Evolutionary conservation across 2,113 vertebrate species (phyloP), one percentile per base, ranked within the genome.

Genomic region (Camelus bactrianus): DNA sequence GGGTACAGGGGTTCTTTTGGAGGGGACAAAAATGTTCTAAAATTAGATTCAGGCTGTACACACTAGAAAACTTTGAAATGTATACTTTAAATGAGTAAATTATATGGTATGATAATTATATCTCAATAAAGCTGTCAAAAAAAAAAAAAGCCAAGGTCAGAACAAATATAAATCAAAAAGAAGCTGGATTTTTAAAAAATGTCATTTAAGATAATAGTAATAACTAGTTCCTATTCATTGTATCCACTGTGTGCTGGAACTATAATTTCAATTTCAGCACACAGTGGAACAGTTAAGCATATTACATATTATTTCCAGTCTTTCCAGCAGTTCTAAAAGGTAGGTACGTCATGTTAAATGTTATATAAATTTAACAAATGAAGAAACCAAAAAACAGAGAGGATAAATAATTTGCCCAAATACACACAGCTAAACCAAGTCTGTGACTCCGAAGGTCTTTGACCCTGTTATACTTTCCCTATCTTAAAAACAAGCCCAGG

Each of bases 331-430:
- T 67, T 94, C 86, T 93, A 81, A 81, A 86, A 90, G 17, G 22
- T 69, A 84, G n/a, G 38, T 35, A 80, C 67, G 72, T n/a, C 38
- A 58, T 54, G 20, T 89, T 84, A 96, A 91, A 91, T 50, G 26
- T 82, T 65, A 60, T 50, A 62, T 67, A 95, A 58, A 83, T 72
- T 89, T 91, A 90, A 96, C 73, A 95, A 76, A 94, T 52, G 9
- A 88, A 92, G 77, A 90, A 62, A 93, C 26, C 77, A 20, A 92
- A 56, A 86, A 69, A 72, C 32, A 91, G 20, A 67, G 17, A 79
- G 24, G 7, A 67, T 92, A 69, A 64, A 11, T 56, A 85, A 54
- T 58, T 76, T 89, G 28, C 24, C 46, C 64, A 76, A 67, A 76
- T 19, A 60, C 6, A 91, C 12, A 65, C 15, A 88, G 83, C 54